Base-by-base conservation (phyloP, 1,140 invertebrate genomes). In the Colletes gigas region DNA sequence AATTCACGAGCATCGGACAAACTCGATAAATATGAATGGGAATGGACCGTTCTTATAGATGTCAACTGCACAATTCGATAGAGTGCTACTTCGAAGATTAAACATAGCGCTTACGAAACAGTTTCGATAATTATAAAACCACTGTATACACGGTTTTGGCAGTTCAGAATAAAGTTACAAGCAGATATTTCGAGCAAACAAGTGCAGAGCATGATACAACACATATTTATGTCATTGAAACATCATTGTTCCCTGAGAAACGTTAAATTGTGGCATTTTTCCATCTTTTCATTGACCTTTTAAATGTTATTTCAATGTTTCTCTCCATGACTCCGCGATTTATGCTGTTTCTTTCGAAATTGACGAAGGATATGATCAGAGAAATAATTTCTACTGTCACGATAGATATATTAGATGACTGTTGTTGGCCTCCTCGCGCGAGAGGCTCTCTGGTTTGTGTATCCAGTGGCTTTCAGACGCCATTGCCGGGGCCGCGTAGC, bases 401-500 rank as follows among this genome's bases (percentile, higher is more conserved):
- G 59, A 73, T 81, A 63, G 65, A 73, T 73, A 47, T 52, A 77
- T 85, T 76, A 73, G 65, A 30, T 54, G 60, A 71, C 17, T 54
- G 5, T 77, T 74, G 67, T 59, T 63, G 21, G n/a, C n/a, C n/a
- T n/a, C 15, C 39, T 75, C 73, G 54, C 59, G 60, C 17, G 44
- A 65, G 55, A 78, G 62, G 3, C 57, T 78, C 62, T 73, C 67
- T 44, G 66, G 47, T 66, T 62, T 78, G 54, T 79, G 54, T 84
- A 79, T 80, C 70, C 68, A 44, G 68, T 62, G 68, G 66, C 84
- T 88, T 80, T 86, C 68, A 78, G 81, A 77, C 77, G 67, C 84
- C 73, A 82, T 87, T 88, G 83, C 78, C 74, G n/a, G 54, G 14
- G 66, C 55, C 74, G 82, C 81, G 83, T 85, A 88, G 79, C 88